Percentiles rank a stretch among this genome's conserved stretches.
Conservation (phyloP, 2,113 vertebrate species). For the Stictonetta naevosa region DNA sequence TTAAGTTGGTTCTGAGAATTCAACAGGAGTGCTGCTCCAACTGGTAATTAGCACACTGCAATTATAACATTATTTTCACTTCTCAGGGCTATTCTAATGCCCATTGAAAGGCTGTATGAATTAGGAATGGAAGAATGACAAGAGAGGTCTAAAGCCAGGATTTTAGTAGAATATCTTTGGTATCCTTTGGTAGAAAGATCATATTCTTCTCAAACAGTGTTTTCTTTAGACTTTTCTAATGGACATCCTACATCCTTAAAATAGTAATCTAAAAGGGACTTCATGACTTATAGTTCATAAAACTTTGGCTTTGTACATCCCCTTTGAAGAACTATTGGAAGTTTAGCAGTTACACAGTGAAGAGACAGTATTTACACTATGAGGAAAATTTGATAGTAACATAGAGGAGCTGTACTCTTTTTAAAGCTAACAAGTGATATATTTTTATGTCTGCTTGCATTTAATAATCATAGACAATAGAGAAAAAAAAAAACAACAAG, state of each 20-base stretch:
- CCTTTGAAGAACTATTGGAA: neutral
- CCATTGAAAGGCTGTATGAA: neutral
- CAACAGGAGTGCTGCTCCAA: neutral
- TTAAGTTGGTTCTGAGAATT: neutral
- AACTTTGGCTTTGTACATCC: neutral
- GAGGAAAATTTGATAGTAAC: neutral
- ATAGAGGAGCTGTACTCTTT: neutral
- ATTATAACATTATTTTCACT: neutral
- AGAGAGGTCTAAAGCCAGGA: neutral
- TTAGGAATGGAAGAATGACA: neutral
- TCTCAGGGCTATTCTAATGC: rapidly evolving
- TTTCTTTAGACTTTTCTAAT: neutral
- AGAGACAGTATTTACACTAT: neutral
- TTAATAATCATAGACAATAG: neutral
- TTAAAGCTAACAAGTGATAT: neutral
- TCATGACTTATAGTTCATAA: neutral
- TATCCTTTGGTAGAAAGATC: neutral
- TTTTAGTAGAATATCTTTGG: neutral
- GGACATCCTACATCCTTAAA: neutral
- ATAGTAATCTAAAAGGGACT: neutral
- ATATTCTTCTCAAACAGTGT: neutral
- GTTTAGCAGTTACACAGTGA: rapidly evolving
- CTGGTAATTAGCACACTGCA: neutral
- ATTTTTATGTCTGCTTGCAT: neutral
- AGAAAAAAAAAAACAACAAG: neutral